Conservation (phyloP, 2,888 invertebrate genomes). For the Trissonchulus latispiculum region DNA sequence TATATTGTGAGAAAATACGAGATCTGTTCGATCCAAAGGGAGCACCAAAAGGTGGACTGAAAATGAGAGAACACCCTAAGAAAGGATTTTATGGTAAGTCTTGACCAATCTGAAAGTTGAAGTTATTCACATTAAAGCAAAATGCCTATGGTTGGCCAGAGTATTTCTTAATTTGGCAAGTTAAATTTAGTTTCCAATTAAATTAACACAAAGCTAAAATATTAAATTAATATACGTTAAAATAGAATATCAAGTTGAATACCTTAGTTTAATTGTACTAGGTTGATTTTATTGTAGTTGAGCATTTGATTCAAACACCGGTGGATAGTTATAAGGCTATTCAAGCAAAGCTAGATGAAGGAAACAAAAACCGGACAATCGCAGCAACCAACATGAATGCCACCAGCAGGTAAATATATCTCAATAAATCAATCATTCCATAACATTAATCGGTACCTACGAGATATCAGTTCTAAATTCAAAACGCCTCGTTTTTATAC, state of each 20-base stretch:
- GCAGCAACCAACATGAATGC: conserved; percentile 55
- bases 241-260: conserved; percentile 13
- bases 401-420: conserved; percentile 48
- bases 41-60: conserved; percentile 48
- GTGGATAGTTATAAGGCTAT: conserved; percentile 50
- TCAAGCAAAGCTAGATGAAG: conserved; percentile 51
- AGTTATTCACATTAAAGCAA: too few species aligned
- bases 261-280: too few species aligned
- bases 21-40: conserved; percentile 47
- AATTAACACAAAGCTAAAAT: too few species aligned
- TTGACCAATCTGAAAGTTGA: background rate
- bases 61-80: conserved; percentile 53
- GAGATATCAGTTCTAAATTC: too few species aligned
- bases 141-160: too few species aligned
- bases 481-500: too few species aligned
- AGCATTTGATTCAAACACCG: conserved; percentile 47
- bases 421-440: too few species aligned
- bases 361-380: conserved; percentile 52
- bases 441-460: too few species aligned
- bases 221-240: conserved; percentile 9
- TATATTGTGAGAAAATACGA: conserved; percentile 53
- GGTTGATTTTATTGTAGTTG: conserved; percentile 46
- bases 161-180: too few species aligned
- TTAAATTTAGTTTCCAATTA: too few species aligned
- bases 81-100: conserved; percentile 52